Base-by-base conservation (phyloP, 2,888 invertebrate species). In the Scaptomyza polygonia region DNA sequence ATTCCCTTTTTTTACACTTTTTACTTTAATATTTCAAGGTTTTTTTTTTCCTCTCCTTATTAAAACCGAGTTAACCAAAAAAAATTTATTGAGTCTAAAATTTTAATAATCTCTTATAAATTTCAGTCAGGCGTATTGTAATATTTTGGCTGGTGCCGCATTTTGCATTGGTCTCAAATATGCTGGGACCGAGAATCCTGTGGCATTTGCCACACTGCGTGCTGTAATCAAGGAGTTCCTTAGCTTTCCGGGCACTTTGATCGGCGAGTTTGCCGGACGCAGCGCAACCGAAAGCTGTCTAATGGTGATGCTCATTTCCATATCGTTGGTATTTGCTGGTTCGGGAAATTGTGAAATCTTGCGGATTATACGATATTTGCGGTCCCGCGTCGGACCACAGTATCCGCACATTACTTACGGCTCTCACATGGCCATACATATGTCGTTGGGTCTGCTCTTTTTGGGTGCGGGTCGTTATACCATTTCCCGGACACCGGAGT, bases 121-220 rank as follows among this genome's bases (percentile, higher is more conserved):
- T n/a, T n/a, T n/a, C n/a, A 97, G 97, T 86, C 98, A 99, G 93
- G 98, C 98, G 0, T 99, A 98, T 92, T 98, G 98, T 92, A 98
- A 99, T 91, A 97, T 99, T 71, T 94, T 98, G 64, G 96, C 98
- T 0, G 99, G 99, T 16, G 98, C 97, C 1, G 97, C 98, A 80
- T 96, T 99, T 93, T 97, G 97, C 7, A 92, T 99, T 79, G 99
- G 98, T 0, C 93, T 99, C 4, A 96, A 97, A 73, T 99, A 96
- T 93, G 99, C 99, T 0, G 99, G 99, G 36, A 96, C 98, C 0
- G 97, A 96, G 11, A 95, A 97, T 91, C 93, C 93, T 56, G 94
- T 95, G 55, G 99, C 98, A 0, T 96, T 96, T 59, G 94, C 95
- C 86, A 95, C 96, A 0, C 92, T 98, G 29, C 85, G 87, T 8